Evolutionary conservation across 1,140 invertebrate species (phyloP).

Genomic region (Zaprionus davidi): DNA sequence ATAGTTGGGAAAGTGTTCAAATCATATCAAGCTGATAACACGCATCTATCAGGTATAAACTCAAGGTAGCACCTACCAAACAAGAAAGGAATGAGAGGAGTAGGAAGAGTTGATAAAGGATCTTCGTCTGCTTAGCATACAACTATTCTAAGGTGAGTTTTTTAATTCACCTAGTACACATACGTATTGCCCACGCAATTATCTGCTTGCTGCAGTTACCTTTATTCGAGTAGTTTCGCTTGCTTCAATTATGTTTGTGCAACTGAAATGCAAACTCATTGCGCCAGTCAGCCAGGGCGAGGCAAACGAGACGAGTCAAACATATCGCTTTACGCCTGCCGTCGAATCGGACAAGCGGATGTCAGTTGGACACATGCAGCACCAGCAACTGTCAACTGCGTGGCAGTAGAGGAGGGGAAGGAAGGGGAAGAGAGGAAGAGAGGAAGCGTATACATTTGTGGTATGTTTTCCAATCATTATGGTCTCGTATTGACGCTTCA

Average conservation of each 20-base stretch:
- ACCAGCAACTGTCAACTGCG: conserved; percentile 22
- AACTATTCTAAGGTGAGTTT: no score
- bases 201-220: neutral
- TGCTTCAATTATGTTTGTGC: conserved; percentile 13
- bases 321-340: conserved; percentile 29
- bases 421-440: neutral
- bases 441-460: neutral
- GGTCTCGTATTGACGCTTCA: conserved; percentile 26
- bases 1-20: no score
- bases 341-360: conserved; percentile 7
- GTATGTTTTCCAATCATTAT: conserved; percentile 44
- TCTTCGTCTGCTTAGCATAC: no score
- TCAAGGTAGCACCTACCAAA: no score
- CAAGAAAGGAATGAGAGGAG: no score
- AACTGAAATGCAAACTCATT: conserved; percentile 24
- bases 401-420: neutral
- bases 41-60: no score
- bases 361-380: conserved; percentile 12
- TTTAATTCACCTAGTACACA: neutral
- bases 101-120: no score
- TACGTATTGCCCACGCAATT: no score
- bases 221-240: neutral
- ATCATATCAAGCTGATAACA: no score
- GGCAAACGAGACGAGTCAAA: conserved; percentile 13
- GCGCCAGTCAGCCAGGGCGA: neutral